Base-by-base conservation (phyloP, 1,140 invertebrate genomes). In the Adoxophyes honmai region DNA sequence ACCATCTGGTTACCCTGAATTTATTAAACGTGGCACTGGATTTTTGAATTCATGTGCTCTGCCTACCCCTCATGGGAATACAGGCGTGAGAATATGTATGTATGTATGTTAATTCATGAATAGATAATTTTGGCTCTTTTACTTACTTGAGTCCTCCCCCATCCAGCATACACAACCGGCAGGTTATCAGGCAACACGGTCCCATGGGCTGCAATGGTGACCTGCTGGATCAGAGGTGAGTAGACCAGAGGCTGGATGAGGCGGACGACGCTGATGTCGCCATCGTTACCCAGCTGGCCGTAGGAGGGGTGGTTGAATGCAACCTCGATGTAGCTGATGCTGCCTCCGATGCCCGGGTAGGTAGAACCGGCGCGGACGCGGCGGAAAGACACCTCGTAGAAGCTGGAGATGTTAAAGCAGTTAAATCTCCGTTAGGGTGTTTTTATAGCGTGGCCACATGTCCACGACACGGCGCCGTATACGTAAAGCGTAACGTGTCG, bases 131-230 rank as follows among this genome's bases (percentile, higher is more conserved):
- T n/a, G n/a, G n/a, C n/a, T n/a, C n/a, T n/a, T n/a, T n/a, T n/a
- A 65, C 68, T 69, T 39, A 78, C 77, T 18, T 56, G 8, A 56
- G 58, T 68, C 0, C 54, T n/a, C 5, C 78, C 78, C 78, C 78
- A 81, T 10, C 78, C 81, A n/a, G 73, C 77, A 38, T 79, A 67
- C 0, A 68, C 55, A 1, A 82, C 78, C 0, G 73, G 66, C 1
- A 68, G 16, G 16, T 69, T 62, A 42, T 75, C 73, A 10, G 75
- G 73, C 1, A 81, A 18, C 0, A 38, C 18, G 0, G 52, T 18
- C n/a, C 52, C 65, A 11, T 68, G 68, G 0, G 55, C 11, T 0
- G 63, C 33, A 35, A 81, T 73, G 5, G 64, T 44, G 4, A 39
- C 70, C 18, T 54, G 68, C 52, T 78, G 70, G 2, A 80, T 33